A percentile compares a stretch with the other conserved stretches of the same genome.
These are phyloP conservation scores for Erythrolamprus reginae DNA, from an alignment of 2,113 vertebrate species.

Conservation along the genomic window DNA sequence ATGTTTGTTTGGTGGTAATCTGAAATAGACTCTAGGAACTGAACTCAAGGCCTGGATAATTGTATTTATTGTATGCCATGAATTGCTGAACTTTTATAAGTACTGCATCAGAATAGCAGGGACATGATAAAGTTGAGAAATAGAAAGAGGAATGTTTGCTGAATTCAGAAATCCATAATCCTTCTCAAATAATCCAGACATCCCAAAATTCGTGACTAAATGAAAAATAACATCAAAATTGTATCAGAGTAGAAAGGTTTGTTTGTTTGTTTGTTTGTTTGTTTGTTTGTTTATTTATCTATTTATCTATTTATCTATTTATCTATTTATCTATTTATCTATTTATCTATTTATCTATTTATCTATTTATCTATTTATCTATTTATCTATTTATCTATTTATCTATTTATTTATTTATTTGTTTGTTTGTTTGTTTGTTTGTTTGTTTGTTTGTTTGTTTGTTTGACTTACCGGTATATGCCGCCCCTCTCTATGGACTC, in stretches of 20 bases:
- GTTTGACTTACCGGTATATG: no score
- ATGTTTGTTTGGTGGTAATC: background rate
- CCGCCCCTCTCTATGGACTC: no score
- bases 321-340: no score
- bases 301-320: no score
- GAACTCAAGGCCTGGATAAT: background rate
- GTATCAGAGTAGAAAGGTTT: background rate
- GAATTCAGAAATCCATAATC: background rate
- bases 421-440: no score
- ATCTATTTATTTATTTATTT: no score
- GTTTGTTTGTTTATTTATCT: no score
- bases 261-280: no score
- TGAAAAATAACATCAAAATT: background rate
- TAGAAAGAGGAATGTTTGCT: background rate
- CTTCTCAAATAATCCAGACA: background rate
- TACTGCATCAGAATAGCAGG: background rate
- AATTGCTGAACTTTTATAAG: background rate
- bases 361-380: no score
- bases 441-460: no score
- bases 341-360: no score
- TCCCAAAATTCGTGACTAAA: rapidly evolving
- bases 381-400: no score
- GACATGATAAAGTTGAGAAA: background rate
- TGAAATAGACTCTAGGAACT: background rate
- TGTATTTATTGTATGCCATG: background rate